Base-by-base conservation (phyloP, 2,113 vertebrate species). In the Scartelaos histophorus region DNA sequence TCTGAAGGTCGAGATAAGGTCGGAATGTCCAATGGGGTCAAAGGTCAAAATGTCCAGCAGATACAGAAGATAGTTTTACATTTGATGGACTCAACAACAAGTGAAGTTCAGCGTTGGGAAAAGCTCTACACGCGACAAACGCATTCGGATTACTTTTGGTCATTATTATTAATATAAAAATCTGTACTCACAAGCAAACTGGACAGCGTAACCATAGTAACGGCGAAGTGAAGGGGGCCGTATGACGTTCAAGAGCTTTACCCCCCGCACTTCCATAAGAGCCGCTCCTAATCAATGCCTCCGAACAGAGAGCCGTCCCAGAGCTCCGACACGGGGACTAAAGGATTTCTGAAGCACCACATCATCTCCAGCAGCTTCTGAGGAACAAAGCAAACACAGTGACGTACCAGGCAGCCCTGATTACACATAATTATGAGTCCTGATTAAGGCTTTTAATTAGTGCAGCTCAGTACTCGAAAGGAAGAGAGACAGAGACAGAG, bases 401-500 rank as follows among this genome's bases (percentile, higher is more conserved):
- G 90, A 92, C 92, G 92, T 91, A 93, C 91, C 90, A 89, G 38
- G 38, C 38, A 43, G 91, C 80, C 88, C 90, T 93, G 92, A 93
- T 94, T 94, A 94, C 88, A 91, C 76, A 90, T 93, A 92, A 94
- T 94, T 93, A 92, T 82, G 88, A 91, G 89, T 91, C 89, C 90
- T 94, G 93, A 94, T 93, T 93, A 94, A 93, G 87, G 90, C 83
- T 91, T 94, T 93, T 94, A 94, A 94, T 94, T 93, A 93, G 92
- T 87, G 85, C 67, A 88, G 90, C 89, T 34, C 91, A 86, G 88
- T 87, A 89, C 92, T 93, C 85, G 73, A 91, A 88, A 85, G 91
- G 92, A 87, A 90, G 89, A 89, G 86, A 74, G 73, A 81, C 79
- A 83, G 88, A 86, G 88, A 80, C 85, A 87, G 82, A 79, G 72